Conservation (phyloP, 2,113 vertebrate genomes). For the Crotalus horridus region DNA sequence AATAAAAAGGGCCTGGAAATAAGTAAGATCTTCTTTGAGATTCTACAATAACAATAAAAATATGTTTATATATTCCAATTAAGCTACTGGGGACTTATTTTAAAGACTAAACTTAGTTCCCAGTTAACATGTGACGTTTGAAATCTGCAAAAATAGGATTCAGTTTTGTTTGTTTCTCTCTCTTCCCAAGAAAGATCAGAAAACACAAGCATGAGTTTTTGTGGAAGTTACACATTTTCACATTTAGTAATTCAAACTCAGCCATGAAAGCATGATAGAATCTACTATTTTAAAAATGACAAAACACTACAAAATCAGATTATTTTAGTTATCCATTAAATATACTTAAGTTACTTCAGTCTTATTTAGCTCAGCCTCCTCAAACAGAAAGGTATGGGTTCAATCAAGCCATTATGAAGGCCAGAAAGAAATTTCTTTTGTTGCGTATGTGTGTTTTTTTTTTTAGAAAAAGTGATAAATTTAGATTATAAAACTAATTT, state of each 20-base stretch:
- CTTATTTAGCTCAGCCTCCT: not conserved
- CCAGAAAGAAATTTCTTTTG: not conserved
- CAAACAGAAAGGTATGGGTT: not conserved
- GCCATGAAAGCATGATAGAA: not conserved
- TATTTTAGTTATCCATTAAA: not conserved
- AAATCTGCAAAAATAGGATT: not conserved
- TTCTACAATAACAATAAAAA: not conserved
- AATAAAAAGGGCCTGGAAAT: not conserved
- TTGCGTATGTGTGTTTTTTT: not conserved
- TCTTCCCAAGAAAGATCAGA: not conserved
- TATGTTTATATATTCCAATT: not conserved
- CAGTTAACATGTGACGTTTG: not conserved
- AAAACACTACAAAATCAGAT: not conserved
- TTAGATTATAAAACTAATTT: not conserved
- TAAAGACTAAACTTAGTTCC: not conserved
- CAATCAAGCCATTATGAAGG: not conserved
- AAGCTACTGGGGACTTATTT: not conserved
- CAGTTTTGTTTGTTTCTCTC: not conserved
- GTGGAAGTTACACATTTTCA: not conserved
- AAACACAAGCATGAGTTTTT: not conserved
- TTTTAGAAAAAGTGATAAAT: not conserved
- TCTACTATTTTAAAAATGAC: not conserved
- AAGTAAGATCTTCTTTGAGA: not conserved
- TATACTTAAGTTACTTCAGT: not conserved
- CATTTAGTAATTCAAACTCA: not conserved